phyloP scores from a whole-genome alignment of 2,888 invertebrate genomes.

The Stenichneumon culpator region DNA sequence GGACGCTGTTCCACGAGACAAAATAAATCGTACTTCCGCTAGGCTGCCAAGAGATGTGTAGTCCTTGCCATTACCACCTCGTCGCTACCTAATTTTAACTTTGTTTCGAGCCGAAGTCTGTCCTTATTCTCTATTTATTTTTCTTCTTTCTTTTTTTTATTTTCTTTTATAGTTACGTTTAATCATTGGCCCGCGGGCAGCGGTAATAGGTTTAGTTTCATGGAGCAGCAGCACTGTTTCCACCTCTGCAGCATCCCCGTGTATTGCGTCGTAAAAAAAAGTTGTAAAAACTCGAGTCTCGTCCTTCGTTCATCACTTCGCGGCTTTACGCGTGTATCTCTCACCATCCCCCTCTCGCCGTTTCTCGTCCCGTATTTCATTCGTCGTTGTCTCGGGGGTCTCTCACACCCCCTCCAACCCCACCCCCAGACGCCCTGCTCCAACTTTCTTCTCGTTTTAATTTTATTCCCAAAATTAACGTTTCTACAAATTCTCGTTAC shows the following conservation, averaged over 20 bases:
- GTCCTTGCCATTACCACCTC: conserved; percentile 77
- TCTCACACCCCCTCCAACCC: conserved; percentile 43
- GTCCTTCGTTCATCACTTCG: conserved; percentile 67
- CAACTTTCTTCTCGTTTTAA: conserved; percentile 28
- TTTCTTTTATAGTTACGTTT: conserved; percentile 82
- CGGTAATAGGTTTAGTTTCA: conserved; percentile 84
- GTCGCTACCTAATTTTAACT: conserved; percentile 65
- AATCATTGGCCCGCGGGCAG: conserved; percentile 80
- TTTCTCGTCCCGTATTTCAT: conserved; percentile 14
- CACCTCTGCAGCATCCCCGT: conserved; percentile 74
- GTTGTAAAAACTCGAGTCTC: conserved; percentile 81
- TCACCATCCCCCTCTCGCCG: not conserved
- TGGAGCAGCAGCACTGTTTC: conserved; percentile 58
- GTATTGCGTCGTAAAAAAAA: conserved; percentile 84
- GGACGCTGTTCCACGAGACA: conserved; percentile 19
- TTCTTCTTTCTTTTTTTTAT: conserved; percentile 57
- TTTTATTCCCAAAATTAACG: conserved; percentile 39
- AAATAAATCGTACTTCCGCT: conserved; percentile 11
- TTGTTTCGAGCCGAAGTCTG: conserved; percentile 18
- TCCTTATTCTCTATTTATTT: conserved; percentile 40
- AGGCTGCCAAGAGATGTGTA: conserved; percentile 73
- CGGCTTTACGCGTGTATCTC: conserved; percentile 64
- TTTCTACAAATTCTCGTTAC: conserved; percentile 59
- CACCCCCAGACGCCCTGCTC: conserved; percentile 19
- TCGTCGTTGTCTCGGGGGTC: conserved; percentile 47